Conservation (phyloP, 2,113 vertebrate genomes). For the Rostratula benghalensis region DNA sequence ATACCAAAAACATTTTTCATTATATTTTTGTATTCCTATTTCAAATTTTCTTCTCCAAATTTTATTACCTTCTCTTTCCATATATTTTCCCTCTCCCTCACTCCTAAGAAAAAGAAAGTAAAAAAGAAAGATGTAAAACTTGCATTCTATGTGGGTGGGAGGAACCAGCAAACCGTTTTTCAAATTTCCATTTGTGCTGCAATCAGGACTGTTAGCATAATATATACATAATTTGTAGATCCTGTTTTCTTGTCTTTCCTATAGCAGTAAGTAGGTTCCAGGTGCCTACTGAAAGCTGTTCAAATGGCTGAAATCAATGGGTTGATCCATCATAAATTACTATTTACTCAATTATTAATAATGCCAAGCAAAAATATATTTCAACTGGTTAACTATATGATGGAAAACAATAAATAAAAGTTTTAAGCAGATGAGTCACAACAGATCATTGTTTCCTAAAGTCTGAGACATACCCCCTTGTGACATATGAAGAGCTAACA, state of each 20-base stretch:
- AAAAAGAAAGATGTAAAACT: background rate
- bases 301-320: background rate
- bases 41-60: background rate
- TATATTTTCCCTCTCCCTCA: background rate
- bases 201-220: background rate
- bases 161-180: constrained; percentile 4
- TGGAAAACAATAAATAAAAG: background rate
- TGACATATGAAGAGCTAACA: background rate
- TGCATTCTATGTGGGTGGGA: background rate
- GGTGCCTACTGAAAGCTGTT: background rate
- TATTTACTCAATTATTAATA: background rate
- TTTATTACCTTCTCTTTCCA: background rate
- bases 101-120: background rate
- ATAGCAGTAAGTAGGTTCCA: background rate
- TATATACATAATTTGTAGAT: background rate
- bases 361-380: background rate
- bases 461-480: background rate
- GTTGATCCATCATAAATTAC: background rate
- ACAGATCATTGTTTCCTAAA: constrained; percentile 15
- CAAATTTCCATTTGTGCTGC: background rate
- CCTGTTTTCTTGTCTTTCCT: background rate
- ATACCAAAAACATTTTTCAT: background rate
- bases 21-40: background rate
- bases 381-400: background rate
- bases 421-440: constrained; percentile 16